These are phyloP conservation scores for Bombus turneri DNA, from an alignment of 1,140 invertebrate species.

Conservation along the genomic window DNA sequence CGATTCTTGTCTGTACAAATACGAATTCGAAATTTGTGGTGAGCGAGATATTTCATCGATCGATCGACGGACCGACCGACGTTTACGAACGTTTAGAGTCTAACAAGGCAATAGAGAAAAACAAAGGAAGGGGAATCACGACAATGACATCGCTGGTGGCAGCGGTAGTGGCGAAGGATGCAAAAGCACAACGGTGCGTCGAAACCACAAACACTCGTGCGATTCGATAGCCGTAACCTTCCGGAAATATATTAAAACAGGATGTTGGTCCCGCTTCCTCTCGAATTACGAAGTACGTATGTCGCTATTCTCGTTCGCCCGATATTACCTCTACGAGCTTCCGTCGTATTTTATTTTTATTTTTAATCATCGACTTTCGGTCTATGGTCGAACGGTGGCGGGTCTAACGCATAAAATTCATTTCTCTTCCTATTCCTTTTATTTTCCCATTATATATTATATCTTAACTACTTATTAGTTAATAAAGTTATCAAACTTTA, in stretches of 20 bases:
- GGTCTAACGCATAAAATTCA: background rate
- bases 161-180: constrained; percentile 4
- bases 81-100: background rate
- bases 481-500: background rate
- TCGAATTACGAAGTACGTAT: background rate
- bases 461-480: no score
- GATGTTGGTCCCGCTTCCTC: constrained; percentile 74
- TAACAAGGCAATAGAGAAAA: background rate
- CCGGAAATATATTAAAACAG: constrained; percentile 79
- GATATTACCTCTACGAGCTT: background rate
- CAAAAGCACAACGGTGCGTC: constrained; percentile 41
- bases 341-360: background rate
- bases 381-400: background rate
- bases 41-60: background rate
- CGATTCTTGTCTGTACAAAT: no score
- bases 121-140: constrained; percentile 1
- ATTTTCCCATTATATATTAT: no score
- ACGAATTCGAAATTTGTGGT: background rate
- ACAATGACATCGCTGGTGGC: constrained; percentile 43
- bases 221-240: constrained; percentile 75
- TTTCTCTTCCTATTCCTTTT: background rate
- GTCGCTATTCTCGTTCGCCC: background rate
- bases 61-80: no score
- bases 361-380: background rate
- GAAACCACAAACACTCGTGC: constrained; percentile 71